Percentiles rank a stretch among this genome's conserved stretches.
phyloP scores from a whole-genome alignment of 1,140 invertebrate species.

The Drosophila sturtevanti region DNA sequence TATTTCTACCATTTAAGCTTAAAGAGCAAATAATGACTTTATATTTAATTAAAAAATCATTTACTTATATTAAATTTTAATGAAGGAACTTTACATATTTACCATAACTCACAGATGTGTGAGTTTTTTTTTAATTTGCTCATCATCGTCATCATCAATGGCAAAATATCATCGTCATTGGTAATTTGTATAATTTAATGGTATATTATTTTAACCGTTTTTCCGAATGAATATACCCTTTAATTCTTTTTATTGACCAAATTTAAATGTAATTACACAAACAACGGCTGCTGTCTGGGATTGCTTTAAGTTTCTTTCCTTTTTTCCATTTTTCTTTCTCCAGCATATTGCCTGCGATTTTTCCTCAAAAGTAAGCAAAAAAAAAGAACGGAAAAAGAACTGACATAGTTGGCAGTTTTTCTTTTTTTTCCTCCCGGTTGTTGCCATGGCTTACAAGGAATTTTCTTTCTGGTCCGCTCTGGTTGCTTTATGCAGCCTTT shows the following conservation, averaged over 20 bases:
- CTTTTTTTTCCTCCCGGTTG: neutral
- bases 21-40: too few species aligned
- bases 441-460: conserved; percentile 1
- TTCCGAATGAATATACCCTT: neutral
- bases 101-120: too few species aligned
- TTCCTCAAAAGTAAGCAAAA: neutral
- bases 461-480: neutral
- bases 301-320: conserved; percentile 3
- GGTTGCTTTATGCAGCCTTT: conserved; percentile 9
- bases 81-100: too few species aligned
- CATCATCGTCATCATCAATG: too few species aligned
- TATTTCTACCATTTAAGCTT: too few species aligned
- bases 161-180: too few species aligned
- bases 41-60: too few species aligned
- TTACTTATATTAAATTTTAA: too few species aligned
- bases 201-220: neutral
- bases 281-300: conserved; percentile 16
- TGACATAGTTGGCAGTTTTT: conserved; percentile 19
- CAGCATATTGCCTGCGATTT: neutral
- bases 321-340: conserved; percentile 7
- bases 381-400: neutral
- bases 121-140: too few species aligned
- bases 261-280: conserved; percentile 16
- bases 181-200: too few species aligned
- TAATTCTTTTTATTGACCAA: neutral